Evolutionary conservation across 2,113 vertebrate species (phyloP).

Genomic region (Tragelaphus buxtoni): DNA sequence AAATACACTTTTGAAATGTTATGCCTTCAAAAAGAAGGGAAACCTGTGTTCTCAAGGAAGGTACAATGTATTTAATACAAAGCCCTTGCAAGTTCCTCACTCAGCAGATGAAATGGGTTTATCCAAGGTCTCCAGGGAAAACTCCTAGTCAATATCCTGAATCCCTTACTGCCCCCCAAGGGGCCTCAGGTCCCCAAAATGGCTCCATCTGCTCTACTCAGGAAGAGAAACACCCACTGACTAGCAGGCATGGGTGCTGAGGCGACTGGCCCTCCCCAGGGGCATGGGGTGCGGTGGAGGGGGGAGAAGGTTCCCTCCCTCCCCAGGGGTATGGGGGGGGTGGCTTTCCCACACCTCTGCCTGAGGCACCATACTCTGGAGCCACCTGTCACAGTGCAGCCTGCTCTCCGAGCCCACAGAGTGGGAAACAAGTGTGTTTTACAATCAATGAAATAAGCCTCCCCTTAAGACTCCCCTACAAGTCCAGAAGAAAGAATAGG

Average conservation of each 20-base stretch:
- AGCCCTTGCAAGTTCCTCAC: neutral
- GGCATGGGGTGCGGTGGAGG: too few species aligned
- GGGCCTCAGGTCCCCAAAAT: neutral
- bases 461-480: neutral
- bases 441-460: neutral
- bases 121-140: neutral
- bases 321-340: neutral
- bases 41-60: neutral
- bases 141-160: neutral
- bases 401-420: neutral
- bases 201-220: neutral
- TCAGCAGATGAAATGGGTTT: neutral
- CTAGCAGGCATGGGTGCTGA: neutral
- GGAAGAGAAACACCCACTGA: neutral
- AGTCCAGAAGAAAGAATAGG: neutral
- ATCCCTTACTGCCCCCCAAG: neutral
- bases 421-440: neutral
- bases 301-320: neutral
- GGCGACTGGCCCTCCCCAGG: neutral
- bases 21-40: neutral
- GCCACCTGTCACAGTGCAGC: too few species aligned
- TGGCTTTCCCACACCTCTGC: neutral
- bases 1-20: neutral
- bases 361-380: neutral
- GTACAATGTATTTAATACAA: neutral